Evolutionary conservation across 2,888 invertebrate genomes (phyloP).

Genomic region (Barypeithes pellucidus): DNA sequence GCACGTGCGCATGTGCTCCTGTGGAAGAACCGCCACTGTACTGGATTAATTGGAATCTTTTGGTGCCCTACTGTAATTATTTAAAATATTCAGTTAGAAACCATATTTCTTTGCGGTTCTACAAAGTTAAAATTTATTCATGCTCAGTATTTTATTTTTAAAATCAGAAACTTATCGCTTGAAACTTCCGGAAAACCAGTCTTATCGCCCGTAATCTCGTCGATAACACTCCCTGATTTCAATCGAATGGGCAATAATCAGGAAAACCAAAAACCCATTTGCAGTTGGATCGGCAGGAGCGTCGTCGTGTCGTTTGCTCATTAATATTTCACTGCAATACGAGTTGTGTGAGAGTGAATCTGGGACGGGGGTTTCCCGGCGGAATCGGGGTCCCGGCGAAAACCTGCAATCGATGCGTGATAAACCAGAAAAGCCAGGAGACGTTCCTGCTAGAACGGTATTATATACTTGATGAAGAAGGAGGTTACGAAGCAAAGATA

Average conservation of each 20-base stretch:
- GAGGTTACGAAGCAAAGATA: too few relatives aligned
- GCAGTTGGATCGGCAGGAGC: constrained; percentile 4
- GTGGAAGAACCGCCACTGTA: too few relatives aligned
- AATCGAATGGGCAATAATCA: constrained; percentile 13
- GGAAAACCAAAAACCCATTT: constrained; percentile 18
- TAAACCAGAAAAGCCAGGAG: constrained; percentile 1
- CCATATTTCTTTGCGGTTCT: too few relatives aligned
- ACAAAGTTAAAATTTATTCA: too few relatives aligned
- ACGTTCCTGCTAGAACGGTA: neutral
- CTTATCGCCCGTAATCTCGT: neutral
- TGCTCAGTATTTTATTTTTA: too few relatives aligned
- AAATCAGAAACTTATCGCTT: too few relatives aligned
- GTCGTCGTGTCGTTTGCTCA: constrained; percentile 19
- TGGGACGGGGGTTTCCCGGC: constrained; percentile 4
- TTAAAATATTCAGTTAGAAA: too few relatives aligned
- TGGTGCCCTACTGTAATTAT: too few relatives aligned
- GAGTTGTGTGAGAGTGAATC: constrained; percentile 21
- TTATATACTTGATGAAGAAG: too few relatives aligned
- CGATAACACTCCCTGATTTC: constrained; percentile 1
- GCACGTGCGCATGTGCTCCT: too few relatives aligned
- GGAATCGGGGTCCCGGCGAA: neutral
- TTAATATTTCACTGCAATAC: constrained; percentile 23
- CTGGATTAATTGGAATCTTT: too few relatives aligned
- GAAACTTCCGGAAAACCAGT: neutral
- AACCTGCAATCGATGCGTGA: neutral